Percentiles rank a stretch among this genome's conserved stretches.
phyloP scores from a whole-genome alignment of 2,888 invertebrate species.

The Aphrophora alni region DNA sequence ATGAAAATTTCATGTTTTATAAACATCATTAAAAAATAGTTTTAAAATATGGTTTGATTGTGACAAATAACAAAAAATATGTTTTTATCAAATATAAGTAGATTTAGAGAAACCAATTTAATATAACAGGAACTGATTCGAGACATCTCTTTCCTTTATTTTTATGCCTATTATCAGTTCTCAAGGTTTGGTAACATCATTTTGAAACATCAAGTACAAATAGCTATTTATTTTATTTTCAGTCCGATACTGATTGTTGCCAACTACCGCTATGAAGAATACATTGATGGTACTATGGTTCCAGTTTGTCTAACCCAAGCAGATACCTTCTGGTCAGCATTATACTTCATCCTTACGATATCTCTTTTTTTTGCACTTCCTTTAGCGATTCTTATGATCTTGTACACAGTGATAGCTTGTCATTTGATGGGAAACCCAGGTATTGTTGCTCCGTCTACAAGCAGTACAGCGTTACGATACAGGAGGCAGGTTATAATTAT shows the following conservation, averaged over 20 bases:
- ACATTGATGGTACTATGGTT: conserved; percentile 73
- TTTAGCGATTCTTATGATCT: conserved; percentile 75
- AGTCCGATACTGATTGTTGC: conserved; percentile 88
- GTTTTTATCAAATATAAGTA: too few relatives aligned
- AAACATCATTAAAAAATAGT: too few relatives aligned
- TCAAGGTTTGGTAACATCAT: too few relatives aligned
- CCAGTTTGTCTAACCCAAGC: conserved; percentile 84
- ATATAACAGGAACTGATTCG: too few relatives aligned
- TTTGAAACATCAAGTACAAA: too few relatives aligned
- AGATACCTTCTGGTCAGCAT: conserved; percentile 76
- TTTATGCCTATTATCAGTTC: too few relatives aligned
- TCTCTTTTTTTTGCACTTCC: conserved; percentile 86
- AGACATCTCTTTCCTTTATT: too few relatives aligned
- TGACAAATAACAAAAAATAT: too few relatives aligned
- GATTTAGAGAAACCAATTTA: too few relatives aligned
- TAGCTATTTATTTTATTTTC: conserved; percentile 55
- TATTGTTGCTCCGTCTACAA: conserved; percentile 66
- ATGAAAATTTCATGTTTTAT: too few relatives aligned
- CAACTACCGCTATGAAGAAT: conserved; percentile 73
- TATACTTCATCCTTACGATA: conserved; percentile 82
- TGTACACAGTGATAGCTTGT: conserved; percentile 86
- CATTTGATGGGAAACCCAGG: conserved; percentile 83
- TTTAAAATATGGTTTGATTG: too few relatives aligned
- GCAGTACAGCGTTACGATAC: conserved; percentile 51
- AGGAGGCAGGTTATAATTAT: conserved; percentile 71